These are phyloP conservation scores for Tarsius wallacei DNA, from an alignment of 2,797 vertebrate genomes.

Conservation along the genomic window DNA sequence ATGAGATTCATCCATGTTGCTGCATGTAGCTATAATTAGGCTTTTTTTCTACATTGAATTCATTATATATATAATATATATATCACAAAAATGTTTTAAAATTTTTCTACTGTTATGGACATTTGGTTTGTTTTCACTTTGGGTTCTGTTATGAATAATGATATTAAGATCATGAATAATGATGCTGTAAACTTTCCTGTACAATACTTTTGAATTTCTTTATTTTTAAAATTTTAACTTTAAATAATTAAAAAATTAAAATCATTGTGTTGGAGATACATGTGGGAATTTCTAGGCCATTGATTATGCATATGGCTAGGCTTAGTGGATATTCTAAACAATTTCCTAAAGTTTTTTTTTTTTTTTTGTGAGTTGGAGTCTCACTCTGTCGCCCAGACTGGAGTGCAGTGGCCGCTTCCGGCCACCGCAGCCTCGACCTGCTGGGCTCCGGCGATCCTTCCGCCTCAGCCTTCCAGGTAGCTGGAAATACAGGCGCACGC, in stretches of 20 bases:
- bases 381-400: too few relatives aligned
- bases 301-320: background rate
- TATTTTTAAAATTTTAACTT: background rate
- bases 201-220: background rate
- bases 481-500: too few relatives aligned
- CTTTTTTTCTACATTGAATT: conserved; percentile 5
- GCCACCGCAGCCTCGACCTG: too few relatives aligned
- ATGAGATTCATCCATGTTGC: background rate
- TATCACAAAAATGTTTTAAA: background rate
- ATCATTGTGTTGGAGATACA: background rate
- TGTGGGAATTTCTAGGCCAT: background rate
- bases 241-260: background rate
- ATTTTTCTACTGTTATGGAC: background rate
- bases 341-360: background rate
- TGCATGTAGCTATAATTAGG: background rate
- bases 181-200: background rate
- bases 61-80: background rate
- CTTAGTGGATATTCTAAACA: background rate
- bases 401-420: too few relatives aligned
- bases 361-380: too few relatives aligned
- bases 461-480: too few relatives aligned
- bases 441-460: too few relatives aligned
- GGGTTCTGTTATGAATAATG: background rate
- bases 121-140: background rate
- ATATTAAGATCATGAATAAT: background rate